These are phyloP conservation scores for Cyrtodaria siliqua DNA, from an alignment of 2,888 invertebrate genomes.

Conservation along the genomic window DNA sequence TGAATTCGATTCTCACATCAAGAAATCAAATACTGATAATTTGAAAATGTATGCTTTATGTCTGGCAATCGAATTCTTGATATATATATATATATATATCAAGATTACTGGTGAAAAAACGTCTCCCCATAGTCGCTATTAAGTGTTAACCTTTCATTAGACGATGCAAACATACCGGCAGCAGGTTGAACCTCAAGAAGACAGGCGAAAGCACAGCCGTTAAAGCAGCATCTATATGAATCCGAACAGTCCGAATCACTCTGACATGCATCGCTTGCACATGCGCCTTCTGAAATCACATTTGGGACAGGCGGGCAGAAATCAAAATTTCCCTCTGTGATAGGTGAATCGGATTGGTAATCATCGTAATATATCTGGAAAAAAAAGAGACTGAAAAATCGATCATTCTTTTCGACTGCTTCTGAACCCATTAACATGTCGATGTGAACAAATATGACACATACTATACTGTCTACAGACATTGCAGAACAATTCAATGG, in stretches of 20 bases:
- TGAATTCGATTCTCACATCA: too few species aligned
- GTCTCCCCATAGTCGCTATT: too few species aligned
- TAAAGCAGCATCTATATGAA: conserved; percentile 72
- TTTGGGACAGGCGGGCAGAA: conserved; percentile 74
- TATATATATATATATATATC: too few species aligned
- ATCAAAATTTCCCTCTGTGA: conserved; percentile 8
- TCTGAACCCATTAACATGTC: too few species aligned
- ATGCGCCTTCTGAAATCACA: conserved; percentile 63
- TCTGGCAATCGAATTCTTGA: too few species aligned
- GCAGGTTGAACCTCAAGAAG: conserved; percentile 70
- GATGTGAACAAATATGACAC: too few species aligned
- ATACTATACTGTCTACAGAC: too few species aligned
- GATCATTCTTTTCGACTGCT: neutral
- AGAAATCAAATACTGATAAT: too few species aligned
- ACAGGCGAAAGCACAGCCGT: conserved; percentile 77
- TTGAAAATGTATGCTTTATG: too few species aligned
- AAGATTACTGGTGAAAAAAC: too few species aligned
- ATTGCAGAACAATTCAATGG: too few species aligned
- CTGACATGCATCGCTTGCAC: conserved; percentile 64
- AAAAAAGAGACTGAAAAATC: neutral
- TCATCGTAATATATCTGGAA: conserved; percentile 54
- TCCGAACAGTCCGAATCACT: conserved; percentile 70
- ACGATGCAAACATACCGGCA: conserved; percentile 62
- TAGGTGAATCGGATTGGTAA: conserved; percentile 47
- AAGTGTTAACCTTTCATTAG: too few species aligned